Conservation (phyloP, 1,140 invertebrate genomes). For the Hyles euphorbiae region DNA sequence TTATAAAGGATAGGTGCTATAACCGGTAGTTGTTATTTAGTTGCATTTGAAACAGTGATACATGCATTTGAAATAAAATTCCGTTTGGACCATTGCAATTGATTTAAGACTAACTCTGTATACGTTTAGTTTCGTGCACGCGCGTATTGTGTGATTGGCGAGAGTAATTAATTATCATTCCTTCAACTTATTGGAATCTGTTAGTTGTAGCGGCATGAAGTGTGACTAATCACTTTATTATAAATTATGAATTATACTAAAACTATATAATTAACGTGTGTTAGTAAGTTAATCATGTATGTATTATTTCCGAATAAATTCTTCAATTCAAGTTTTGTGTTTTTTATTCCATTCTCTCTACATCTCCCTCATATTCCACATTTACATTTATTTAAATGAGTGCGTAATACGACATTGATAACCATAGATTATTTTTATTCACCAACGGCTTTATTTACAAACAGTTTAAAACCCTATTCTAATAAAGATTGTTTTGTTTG, state of each 20-base stretch:
- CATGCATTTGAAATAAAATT: slow-evolving; percentile 49
- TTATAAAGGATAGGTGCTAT: slow-evolving; percentile 57
- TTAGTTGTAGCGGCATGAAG: not conserved
- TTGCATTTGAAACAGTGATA: slow-evolving; percentile 38
- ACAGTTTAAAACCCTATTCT: no score
- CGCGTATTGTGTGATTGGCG: not conserved
- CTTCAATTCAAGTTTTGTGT: not conserved
- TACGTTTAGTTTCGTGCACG: slow-evolving; percentile 1
- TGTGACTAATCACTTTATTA: slow-evolving; percentile 12
- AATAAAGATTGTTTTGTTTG: no score
- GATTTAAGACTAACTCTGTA: slow-evolving; percentile 9
- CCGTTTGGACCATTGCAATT: slow-evolving; percentile 20
- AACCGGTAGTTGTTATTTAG: slow-evolving; percentile 33
- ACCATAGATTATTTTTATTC: no score
- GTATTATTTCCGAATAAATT: slow-evolving; percentile 40
- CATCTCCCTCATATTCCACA: no score
- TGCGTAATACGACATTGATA: no score
- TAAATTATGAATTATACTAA: slow-evolving; percentile 30
- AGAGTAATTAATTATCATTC: slow-evolving; percentile 9
- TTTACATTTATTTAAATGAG: no score
- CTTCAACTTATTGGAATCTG: slow-evolving; percentile 4
- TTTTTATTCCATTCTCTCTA: not conserved
- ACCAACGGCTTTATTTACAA: no score
- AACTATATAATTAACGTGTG: slow-evolving; percentile 20
- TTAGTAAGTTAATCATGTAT: slow-evolving; percentile 34